These are phyloP conservation scores for Neofelis nebulosa DNA, from an alignment of 2,113 vertebrate genomes.

Conservation along the genomic window DNA sequence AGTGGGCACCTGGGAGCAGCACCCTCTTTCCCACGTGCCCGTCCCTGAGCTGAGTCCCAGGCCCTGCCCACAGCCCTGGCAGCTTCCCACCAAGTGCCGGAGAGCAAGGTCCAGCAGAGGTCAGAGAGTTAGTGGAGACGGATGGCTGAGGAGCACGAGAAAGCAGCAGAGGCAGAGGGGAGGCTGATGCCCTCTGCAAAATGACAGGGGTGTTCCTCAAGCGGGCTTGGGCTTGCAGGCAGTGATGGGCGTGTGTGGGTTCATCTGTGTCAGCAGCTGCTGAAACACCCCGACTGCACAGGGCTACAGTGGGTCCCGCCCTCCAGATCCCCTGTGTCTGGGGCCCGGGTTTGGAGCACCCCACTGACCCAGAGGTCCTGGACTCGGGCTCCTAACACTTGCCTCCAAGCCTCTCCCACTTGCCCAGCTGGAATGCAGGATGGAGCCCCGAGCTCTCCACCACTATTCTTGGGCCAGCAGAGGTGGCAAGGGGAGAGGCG, in stretches of 20 bases:
- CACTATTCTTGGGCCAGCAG: accelerated
- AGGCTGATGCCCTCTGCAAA: not conserved
- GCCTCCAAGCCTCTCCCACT: not conserved
- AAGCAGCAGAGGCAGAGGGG: not conserved
- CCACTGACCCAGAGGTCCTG: not conserved
- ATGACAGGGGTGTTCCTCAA: not conserved
- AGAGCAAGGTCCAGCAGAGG: not conserved
- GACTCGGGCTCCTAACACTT: not conserved
- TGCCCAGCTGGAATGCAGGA: not conserved
- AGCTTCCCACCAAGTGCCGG: not conserved
- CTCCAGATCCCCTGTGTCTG: not conserved
- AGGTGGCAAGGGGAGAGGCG: not conserved
- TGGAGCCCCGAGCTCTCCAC: not conserved
- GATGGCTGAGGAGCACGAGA: not conserved
- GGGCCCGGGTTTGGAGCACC: not conserved
- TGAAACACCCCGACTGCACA: not conserved
- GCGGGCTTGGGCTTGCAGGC: not conserved
- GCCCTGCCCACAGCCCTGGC: too few species aligned
- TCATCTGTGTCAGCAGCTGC: not conserved
- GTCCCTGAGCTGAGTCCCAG: not conserved
- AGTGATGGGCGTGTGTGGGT: not conserved
- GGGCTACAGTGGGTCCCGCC: not conserved
- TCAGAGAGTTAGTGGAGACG: not conserved
- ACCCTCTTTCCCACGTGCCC: not conserved
- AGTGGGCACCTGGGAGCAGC: not conserved